Evolutionary conservation across 2,888 invertebrate species (phyloP).

Genomic region (Neocrepidodera transversa): DNA sequence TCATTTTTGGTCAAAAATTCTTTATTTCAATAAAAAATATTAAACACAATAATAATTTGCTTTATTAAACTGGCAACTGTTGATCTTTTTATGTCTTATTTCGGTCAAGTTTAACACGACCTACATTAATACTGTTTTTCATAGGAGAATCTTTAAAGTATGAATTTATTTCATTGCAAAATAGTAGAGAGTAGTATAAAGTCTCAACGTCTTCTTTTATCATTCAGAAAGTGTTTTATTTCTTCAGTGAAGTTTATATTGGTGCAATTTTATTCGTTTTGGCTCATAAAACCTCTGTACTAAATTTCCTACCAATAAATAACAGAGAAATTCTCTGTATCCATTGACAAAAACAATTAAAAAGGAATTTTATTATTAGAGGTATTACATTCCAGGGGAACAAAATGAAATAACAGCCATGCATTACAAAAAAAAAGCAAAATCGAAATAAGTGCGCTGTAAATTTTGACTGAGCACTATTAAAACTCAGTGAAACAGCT

Average conservation of each 20-base stretch:
- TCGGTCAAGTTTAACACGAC: too few relatives aligned
- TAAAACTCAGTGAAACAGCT: constrained; percentile 19
- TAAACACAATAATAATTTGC: too few relatives aligned
- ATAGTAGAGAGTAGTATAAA: too few relatives aligned
- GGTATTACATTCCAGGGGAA: constrained; percentile 25
- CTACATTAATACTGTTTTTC: too few relatives aligned
- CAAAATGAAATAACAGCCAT: constrained; percentile 17
- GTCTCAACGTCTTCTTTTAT: background rate
- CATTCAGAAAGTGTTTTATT: background rate
- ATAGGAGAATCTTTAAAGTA: too few relatives aligned
- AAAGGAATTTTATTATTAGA: constrained; percentile 27
- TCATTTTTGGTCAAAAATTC: too few relatives aligned
- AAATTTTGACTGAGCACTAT: constrained; percentile 26
- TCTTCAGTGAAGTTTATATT: background rate
- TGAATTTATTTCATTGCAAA: too few relatives aligned
- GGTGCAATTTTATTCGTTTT: background rate
- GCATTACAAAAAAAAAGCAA: constrained; percentile 16
- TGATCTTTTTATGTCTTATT: too few relatives aligned
- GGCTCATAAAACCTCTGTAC: constrained; percentile 5
- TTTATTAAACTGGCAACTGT: too few relatives aligned
- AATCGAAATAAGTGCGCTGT: constrained; percentile 17
- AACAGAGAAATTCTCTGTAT: constrained; percentile 4
- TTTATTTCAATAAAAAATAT: too few relatives aligned
- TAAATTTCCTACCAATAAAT: constrained; percentile 18
- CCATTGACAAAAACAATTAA: constrained; percentile 24